Evolutionary conservation across 2,797 vertebrate species (phyloP).

Genomic region (Lagodon rhomboides): DNA sequence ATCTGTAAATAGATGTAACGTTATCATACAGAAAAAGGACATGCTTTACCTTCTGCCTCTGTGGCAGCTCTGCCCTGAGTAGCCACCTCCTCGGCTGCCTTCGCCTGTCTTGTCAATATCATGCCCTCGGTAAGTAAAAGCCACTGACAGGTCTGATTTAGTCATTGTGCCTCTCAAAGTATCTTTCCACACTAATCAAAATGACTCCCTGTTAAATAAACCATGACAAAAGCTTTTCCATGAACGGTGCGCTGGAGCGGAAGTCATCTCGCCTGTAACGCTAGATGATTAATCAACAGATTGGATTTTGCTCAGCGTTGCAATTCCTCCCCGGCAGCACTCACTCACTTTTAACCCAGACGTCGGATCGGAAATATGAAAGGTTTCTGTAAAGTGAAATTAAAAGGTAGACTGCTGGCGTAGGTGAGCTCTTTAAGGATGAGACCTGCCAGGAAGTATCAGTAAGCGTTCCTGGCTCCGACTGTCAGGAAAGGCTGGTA

Average conservation of each 20-base stretch:
- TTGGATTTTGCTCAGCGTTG: slow-evolving; percentile 85
- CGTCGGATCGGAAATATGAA: slow-evolving; percentile 22
- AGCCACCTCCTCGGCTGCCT: slow-evolving; percentile 42
- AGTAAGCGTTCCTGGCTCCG: slow-evolving; percentile 64
- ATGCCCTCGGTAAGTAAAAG: slow-evolving; percentile 85
- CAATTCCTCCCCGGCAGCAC: slow-evolving; percentile 75
- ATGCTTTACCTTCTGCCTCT: slow-evolving; percentile 9
- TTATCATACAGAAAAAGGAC: slow-evolving; percentile 5
- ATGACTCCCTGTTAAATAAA: slow-evolving; percentile 99
- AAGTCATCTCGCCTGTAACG: slow-evolving; percentile 88
- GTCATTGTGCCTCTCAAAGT: slow-evolving; percentile 94
- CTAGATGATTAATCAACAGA: slow-evolving; percentile 92
- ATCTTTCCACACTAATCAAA: slow-evolving; percentile 97
- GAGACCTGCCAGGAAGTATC: slow-evolving; percentile 74
- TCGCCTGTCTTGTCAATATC: slow-evolving; percentile 84
- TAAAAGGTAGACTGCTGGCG: slow-evolving; percentile 36
- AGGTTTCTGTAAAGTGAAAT: slow-evolving; percentile 40
- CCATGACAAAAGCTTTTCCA: slow-evolving; percentile 98
- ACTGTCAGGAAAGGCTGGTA: slow-evolving; percentile 73
- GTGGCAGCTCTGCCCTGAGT: slow-evolving; percentile 26
- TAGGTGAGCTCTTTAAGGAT: slow-evolving; percentile 36
- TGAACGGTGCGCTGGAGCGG: slow-evolving; percentile 92
- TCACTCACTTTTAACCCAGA: slow-evolving; percentile 64
- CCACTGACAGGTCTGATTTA: slow-evolving; percentile 91
- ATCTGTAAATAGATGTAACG: slow-evolving; percentile 8